Evolutionary conservation across 2,888 invertebrate genomes (phyloP).

Genomic region (Nephrocerus scutellatus): DNA sequence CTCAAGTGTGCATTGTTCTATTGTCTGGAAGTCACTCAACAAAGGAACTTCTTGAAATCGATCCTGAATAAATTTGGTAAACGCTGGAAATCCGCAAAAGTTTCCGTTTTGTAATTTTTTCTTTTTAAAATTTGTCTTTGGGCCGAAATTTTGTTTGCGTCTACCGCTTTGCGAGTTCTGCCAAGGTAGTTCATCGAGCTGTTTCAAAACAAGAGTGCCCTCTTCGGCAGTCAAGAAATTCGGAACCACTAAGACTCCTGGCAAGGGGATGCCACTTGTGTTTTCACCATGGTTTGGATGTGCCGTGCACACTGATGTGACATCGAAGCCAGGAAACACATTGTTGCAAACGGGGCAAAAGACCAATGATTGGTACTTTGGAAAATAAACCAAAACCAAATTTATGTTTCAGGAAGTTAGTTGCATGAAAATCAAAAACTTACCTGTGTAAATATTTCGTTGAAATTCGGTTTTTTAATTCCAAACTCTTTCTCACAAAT

Average conservation of each 20-base stretch:
- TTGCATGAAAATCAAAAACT: conserved; percentile 11
- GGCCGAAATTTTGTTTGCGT: conserved; percentile 95
- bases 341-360: conserved; percentile 71
- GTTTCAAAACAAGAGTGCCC: conserved; percentile 57
- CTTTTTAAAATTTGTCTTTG: conserved; percentile 97
- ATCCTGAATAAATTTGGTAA: conserved; percentile 70
- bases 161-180: conserved; percentile 90
- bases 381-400: conserved; percentile 25
- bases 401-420: background rate
- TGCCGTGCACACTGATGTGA: conserved; percentile 50
- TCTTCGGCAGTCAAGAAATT: conserved; percentile 71
- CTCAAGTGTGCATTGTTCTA: conserved; percentile 94
- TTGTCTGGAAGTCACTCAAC: conserved; percentile 67
- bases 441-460: conserved; percentile 35
- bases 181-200: conserved; percentile 79
- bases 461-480: conserved; percentile 46
- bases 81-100: conserved; percentile 83
- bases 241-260: conserved; percentile 61
- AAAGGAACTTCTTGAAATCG: conserved; percentile 58
- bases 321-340: conserved; percentile 70
- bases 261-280: conserved; percentile 38
- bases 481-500: conserved; percentile 69
- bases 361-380: conserved; percentile 58
- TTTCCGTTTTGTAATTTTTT: conserved; percentile 67
- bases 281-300: conserved; percentile 58